Evolutionary conservation across 2,888 invertebrate genomes (phyloP).

Genomic region (Nemurella pictetii): DNA sequence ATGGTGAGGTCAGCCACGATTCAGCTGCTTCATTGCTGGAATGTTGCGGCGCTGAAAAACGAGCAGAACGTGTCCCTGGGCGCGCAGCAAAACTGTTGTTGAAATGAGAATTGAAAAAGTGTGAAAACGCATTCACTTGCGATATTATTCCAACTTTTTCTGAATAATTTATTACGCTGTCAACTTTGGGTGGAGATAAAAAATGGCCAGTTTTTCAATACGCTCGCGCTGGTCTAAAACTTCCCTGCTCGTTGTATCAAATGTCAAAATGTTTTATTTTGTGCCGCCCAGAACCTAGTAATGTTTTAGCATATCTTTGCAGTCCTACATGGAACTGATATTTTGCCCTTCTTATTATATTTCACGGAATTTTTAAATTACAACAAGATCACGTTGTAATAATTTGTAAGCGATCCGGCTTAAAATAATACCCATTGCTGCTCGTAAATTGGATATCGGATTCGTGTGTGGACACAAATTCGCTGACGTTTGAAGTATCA

Average conservation of each 20-base stretch:
- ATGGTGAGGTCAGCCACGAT: too few relatives aligned
- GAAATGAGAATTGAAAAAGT: background rate
- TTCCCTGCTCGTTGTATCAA: background rate
- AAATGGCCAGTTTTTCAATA: background rate
- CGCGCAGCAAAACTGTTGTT: background rate
- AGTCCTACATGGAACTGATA: background rate
- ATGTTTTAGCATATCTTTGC: background rate
- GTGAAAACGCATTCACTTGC: constrained; percentile 15
- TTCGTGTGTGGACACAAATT: background rate
- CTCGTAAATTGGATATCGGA: background rate
- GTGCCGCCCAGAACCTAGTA: background rate
- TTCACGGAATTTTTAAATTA: background rate
- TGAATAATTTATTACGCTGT: constrained; percentile 20
- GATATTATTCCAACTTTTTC: constrained; percentile 7
- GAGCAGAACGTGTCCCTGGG: background rate
- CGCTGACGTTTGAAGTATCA: background rate
- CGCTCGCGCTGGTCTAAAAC: background rate
- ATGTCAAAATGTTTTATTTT: background rate
- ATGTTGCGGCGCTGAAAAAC: too few relatives aligned
- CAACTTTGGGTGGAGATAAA: constrained; percentile 21
- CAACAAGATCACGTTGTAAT: background rate
- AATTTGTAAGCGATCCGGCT: background rate
- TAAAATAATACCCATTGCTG: background rate
- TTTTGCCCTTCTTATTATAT: background rate
- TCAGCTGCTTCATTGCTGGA: too few relatives aligned